Evolutionary conservation across 2,797 vertebrate genomes (phyloP), one percentile per base, ranked within the genome.

Genomic region (Sibirionetta formosa): DNA sequence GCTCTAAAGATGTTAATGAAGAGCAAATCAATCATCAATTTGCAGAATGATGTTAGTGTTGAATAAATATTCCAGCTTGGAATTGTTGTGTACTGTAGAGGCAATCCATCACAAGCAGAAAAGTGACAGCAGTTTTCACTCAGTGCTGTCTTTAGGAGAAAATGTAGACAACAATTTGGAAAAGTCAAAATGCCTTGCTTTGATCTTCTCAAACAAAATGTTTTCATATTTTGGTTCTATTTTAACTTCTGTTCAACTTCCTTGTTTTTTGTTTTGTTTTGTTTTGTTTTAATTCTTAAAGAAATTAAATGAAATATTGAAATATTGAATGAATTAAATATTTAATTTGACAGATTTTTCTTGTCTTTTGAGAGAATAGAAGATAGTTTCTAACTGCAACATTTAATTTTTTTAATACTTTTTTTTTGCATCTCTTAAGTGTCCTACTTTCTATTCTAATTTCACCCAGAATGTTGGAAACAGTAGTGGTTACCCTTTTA

Each of bases 61-160:
- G 53, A 93, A 84, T 70, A 88, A 88, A 70, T 35, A 58, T 61
- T 68, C 60, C 57, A 61, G 54, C 60, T 86, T 84, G 57, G 85
- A 66, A 57, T 77, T 94, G 60, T 54, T 77, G 6, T 60, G 68
- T 80, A 14, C 44, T 53, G 23, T 50, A 71, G 76, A 85, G 44
- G 44, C 38, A 79, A 84, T 64, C 20, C 18, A 20, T 57, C 2
- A 10, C 38, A 76, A 90, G 23, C 26, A 90, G 60, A 86, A 22
- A 85, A 80, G 48, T 85, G 71, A 80, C 46, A 79, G 57, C 24
- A 40, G 11, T 80, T 80, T 91, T 93, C 71, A 91, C 35, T 80
- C 58, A 72, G 12, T 56, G 35, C 8, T 82, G 63, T 56, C 20
- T 42, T 92, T 61, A 70, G 31, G 20, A 35, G 9, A 80, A 91